Base-by-base conservation (phyloP, 2,797 vertebrate species). In the Ambastaia sidthimunki region DNA sequence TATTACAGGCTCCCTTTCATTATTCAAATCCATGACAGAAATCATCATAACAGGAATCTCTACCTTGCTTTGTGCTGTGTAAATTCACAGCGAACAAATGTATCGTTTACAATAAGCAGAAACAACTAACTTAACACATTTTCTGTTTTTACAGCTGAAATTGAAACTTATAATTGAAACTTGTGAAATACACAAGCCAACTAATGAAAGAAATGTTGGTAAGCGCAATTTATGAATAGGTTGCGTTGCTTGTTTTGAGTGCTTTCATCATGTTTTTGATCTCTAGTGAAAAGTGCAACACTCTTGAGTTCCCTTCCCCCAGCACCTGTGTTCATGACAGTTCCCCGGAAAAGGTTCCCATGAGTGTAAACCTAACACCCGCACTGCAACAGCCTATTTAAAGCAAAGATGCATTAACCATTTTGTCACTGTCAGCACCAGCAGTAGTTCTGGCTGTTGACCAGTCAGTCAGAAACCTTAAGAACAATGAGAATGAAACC, bases 361-460 rank as follows among this genome's bases (percentile, higher is more conserved):
- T 57, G 44, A 41, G 82, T 85, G 82, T 85, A 82, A 85, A 80
- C 74, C 28, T 66, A 83, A 67, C 71, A 50, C 68, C 57, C 1
- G n/a, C 28, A n/a, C 48, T 44, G 76, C 78, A 57, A 60, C 23
- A 31, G 37, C 70, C 85, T 86, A 85, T 86, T 86, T 85, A 85
- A 83, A 86, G 85, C 21, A 7, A 7, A 34, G 65, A 63, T 44
- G 71, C 55, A 52, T 37, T 48, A 15, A 52, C 16, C 31, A 41
- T 76, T 65, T 37, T 57, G 3, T 12, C 63, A 13, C 21, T 19
- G n/a, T 74, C 82, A 21, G 37, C 34, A 65, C 2, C 54, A 28
- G 44, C 19, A 23, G 60, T 16, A 3, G 28, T 10, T 54, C 25
- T 62, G 0, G 23, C 18, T 57, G n/a, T 10, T 71, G 54, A 37